Evolutionary conservation across 2,113 vertebrate genomes (phyloP).

Genomic region (Ophiodon elongatus): DNA sequence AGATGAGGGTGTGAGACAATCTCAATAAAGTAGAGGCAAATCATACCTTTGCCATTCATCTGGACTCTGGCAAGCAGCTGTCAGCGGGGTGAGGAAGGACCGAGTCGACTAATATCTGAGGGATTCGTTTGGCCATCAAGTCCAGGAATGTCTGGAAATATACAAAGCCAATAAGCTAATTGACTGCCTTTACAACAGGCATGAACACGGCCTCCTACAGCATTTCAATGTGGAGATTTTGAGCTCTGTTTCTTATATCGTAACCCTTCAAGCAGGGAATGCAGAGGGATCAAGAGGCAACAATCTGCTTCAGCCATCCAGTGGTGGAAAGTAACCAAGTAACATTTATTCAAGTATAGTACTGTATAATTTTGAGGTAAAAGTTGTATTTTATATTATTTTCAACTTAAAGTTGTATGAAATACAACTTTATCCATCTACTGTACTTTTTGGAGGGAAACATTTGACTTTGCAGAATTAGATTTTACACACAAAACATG

Average conservation of each 20-base stretch:
- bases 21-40: slow-evolving; percentile 92
- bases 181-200: neutral
- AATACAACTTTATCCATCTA: neutral
- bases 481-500: neutral
- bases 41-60: slow-evolving; percentile 89
- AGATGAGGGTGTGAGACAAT: slow-evolving; percentile 86
- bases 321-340: neutral
- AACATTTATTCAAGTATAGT: neutral
- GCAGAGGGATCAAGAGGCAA: neutral
- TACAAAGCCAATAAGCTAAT: slow-evolving; percentile 11
- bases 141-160: slow-evolving; percentile 58
- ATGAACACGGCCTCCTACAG: neutral
- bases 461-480: neutral
- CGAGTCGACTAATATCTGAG: slow-evolving; percentile 31
- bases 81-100: slow-evolving; percentile 56
- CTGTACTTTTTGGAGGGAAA: neutral
- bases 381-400: neutral
- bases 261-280: neutral
- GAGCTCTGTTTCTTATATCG: neutral
- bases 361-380: neutral
- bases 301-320: neutral
- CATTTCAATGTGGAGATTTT: neutral
- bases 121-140: slow-evolving; percentile 16
- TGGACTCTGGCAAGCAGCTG: slow-evolving; percentile 80
- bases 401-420: neutral